A percentile compares a stretch with the other conserved stretches of the same genome.
phyloP scores from a whole-genome alignment of 1,140 invertebrate genomes.

The Pectinophora gossypiella region DNA sequence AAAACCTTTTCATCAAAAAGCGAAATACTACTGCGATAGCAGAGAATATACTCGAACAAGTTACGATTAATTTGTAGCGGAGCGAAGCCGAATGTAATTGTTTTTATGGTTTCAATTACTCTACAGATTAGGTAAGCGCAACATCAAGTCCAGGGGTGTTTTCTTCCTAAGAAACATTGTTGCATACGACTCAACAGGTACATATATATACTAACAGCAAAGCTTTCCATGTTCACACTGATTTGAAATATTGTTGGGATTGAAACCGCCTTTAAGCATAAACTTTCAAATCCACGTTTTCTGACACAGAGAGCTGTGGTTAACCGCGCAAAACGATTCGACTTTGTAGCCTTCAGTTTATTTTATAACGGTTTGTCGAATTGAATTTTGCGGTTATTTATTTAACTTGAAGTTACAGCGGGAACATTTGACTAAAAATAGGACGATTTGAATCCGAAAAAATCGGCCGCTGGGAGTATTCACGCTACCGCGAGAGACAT shows the following conservation, averaged over 20 bases:
- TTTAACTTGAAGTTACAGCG: slow-evolving; percentile 1
- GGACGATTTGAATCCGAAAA: too few relatives aligned
- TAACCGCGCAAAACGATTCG: slow-evolving; percentile 70
- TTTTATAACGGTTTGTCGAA: slow-evolving; percentile 72
- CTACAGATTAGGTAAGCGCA: too few relatives aligned
- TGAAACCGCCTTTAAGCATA: slow-evolving; percentile 51
- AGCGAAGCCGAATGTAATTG: too few relatives aligned
- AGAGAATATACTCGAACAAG: too few relatives aligned
- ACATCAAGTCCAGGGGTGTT: too few relatives aligned
- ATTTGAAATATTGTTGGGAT: slow-evolving; percentile 57
- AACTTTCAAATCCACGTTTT: slow-evolving; percentile 63
- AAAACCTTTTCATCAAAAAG: too few relatives aligned
- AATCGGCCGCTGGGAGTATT: too few relatives aligned
- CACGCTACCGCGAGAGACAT: too few relatives aligned
- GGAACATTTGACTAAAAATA: neutral
- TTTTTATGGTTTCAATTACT: too few relatives aligned
- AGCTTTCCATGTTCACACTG: slow-evolving; percentile 29
- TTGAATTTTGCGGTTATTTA: slow-evolving; percentile 72
- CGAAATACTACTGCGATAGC: too few relatives aligned
- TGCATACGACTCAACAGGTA: slow-evolving; percentile 51
- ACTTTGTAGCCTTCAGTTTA: slow-evolving; percentile 65
- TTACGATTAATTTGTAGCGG: too few relatives aligned
- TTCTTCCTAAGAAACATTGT: too few relatives aligned
- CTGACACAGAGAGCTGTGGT: slow-evolving; percentile 62
- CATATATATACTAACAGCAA: slow-evolving; percentile 38